Conservation (phyloP, 1,140 invertebrate genomes). For the Orius laevigatus region DNA sequence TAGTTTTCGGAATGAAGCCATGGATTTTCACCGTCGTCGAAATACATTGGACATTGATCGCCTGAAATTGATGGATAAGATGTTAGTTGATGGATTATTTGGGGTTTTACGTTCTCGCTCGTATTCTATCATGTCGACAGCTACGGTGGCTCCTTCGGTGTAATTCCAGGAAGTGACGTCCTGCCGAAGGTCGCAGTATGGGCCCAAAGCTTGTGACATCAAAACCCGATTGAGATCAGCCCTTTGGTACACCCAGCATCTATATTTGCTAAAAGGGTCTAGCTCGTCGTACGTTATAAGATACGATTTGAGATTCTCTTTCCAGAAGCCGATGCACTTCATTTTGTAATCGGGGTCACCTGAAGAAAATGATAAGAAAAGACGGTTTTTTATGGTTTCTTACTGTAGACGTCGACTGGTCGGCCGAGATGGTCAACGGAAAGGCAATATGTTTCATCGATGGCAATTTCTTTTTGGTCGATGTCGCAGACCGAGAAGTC, state of each 20-base stretch:
- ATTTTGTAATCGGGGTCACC: conserved; percentile 90
- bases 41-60: conserved; percentile 88
- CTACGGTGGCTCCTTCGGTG: conserved; percentile 78
- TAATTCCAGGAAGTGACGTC: conserved; percentile 75
- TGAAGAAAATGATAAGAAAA: conserved; percentile 24
- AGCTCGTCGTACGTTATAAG: conserved; percentile 91
- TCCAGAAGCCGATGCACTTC: conserved; percentile 96
- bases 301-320: conserved; percentile 94
- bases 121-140: conserved; percentile 78
- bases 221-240: conserved; percentile 79
- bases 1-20: conserved; percentile 56
- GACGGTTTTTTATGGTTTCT: conserved; percentile 20
- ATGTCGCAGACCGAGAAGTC: conserved; percentile 87
- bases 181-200: conserved; percentile 80
- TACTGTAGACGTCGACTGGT: conserved; percentile 85
- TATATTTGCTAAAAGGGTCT: conserved; percentile 87
- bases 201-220: conserved; percentile 80
- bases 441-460: conserved; percentile 90
- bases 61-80: conserved; percentile 28
- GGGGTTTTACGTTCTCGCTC: conserved; percentile 61
- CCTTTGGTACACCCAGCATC: conserved; percentile 94
- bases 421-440: conserved; percentile 87
- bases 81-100: conserved; percentile 4
- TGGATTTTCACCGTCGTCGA: conserved; percentile 79
- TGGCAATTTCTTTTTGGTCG: conserved; percentile 81